Base-by-base conservation (phyloP, 1,140 invertebrate species). In the Conopomorpha cramerella region DNA sequence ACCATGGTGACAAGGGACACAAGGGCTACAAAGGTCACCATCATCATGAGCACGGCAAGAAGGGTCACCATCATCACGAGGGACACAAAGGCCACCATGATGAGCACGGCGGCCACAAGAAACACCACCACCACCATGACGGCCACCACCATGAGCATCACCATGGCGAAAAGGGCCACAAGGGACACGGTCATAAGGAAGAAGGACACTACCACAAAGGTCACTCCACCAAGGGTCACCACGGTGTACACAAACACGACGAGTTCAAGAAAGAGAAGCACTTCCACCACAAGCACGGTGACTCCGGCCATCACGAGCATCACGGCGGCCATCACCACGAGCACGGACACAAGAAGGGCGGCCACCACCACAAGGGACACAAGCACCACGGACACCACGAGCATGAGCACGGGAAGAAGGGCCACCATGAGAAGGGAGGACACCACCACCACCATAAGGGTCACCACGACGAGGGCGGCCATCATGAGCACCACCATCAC, bases 221-320 rank as follows among this genome's bases (percentile, higher is more conserved):
- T 0, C 87, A 90, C 55, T 86, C 85, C 1, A 87, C 82, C 16
- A 88, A 87, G 8, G 89, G 87, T 38, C 87, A 90, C 45, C 85
- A 90, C 49, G 87, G 85, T 42, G 84, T 86, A 13, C 86, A 90
- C 55, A 90, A 89, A 47, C 58, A 66, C 27, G 87, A 91, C 45
- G 89, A 91, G 57, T 89, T 84, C 36, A 73, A 73, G 42, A 73
- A 73, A 27, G 67, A 73, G 30, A 73, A 73, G 36, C 67, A 73
- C 25, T 90, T 89, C 70, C 90, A 90, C 46, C 87, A 90, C 27
- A 84, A 91, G 39, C 82, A 81, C 49, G 84, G 88, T 49, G 88
- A 88, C 17, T 84, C 84, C 11, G 88, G 87, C 1, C 82, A 86
- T 33, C 83, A 87, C 45, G 78, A 83, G 41, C 71, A 79, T 19